phyloP scores from a whole-genome alignment of 2,888 invertebrate genomes.

The Aphidius colemani region DNA sequence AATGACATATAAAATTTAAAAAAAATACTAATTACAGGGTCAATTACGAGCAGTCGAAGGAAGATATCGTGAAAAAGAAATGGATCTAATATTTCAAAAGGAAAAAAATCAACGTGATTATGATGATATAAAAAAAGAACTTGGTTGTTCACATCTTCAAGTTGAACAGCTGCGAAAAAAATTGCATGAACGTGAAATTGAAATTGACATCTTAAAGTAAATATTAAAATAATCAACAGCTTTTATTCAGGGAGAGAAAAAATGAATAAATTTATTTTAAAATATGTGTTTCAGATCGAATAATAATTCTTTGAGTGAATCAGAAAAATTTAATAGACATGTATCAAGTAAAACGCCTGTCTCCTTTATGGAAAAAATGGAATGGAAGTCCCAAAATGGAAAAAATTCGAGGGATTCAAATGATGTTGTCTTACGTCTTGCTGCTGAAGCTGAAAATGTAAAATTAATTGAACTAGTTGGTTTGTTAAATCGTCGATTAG shows the following conservation, averaged over 20 bases:
- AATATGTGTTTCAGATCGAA: too few relatives aligned
- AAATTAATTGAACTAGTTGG: slow-evolving; percentile 66
- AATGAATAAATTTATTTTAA: slow-evolving; percentile 3
- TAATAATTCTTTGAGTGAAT: not conserved
- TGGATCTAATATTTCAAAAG: slow-evolving; percentile 36
- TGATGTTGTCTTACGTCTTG: slow-evolving; percentile 62
- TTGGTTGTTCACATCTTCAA: slow-evolving; percentile 42
- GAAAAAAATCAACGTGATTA: slow-evolving; percentile 43
- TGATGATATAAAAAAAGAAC: slow-evolving; percentile 42
- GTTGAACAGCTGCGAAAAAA: slow-evolving; percentile 45
- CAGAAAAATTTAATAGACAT: not conserved
- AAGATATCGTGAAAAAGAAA: slow-evolving; percentile 43
- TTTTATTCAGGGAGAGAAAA: too few relatives aligned
- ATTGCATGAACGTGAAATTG: slow-evolving; percentile 50
- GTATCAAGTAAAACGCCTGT: slow-evolving; percentile 1
- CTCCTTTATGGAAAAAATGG: too few relatives aligned
- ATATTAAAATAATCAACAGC: not conserved
- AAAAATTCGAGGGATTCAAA: slow-evolving; percentile 38
- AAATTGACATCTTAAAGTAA: slow-evolving; percentile 47
- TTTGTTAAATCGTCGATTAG: slow-evolving; percentile 65
- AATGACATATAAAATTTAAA: not conserved
- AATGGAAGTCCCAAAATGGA: slow-evolving; percentile 28
- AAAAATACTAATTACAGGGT: slow-evolving; percentile 33
- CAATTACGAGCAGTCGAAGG: slow-evolving; percentile 42
- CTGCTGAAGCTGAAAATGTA: slow-evolving; percentile 68